phyloP scores from a whole-genome alignment of 92 coral and sea anemone genomes.

The Parazoanthus darwini region DNA sequence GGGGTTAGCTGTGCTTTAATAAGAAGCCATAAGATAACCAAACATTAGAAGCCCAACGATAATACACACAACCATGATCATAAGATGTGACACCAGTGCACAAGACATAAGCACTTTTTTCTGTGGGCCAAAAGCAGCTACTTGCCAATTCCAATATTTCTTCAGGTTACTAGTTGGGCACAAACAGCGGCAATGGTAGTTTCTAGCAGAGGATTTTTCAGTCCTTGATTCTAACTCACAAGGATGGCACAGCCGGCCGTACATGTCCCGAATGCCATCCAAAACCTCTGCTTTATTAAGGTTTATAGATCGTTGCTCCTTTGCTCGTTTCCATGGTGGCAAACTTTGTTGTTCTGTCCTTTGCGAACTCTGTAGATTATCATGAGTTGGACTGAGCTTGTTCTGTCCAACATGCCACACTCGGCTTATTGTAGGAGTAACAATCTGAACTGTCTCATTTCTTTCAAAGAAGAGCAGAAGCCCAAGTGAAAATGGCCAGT shows the following conservation, averaged over 20 bases:
- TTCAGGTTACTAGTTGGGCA: slow-evolving; percentile 77
- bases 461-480: slow-evolving; percentile 79
- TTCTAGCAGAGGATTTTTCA: slow-evolving; percentile 65
- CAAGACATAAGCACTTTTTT: slow-evolving; percentile 66
- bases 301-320: slow-evolving; percentile 70
- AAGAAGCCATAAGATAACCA: slow-evolving; percentile 72
- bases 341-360: slow-evolving; percentile 36
- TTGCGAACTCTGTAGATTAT: slow-evolving; percentile 25
- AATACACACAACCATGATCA: slow-evolving; percentile 76
- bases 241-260: slow-evolving; percentile 85
- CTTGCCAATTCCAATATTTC: slow-evolving; percentile 85
- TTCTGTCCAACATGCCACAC: slow-evolving; percentile 96
- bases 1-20: background rate
- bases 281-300: slow-evolving; percentile 70
- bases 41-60: slow-evolving; percentile 74
- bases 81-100: slow-evolving; percentile 78
- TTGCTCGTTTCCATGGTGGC: slow-evolving; percentile 88
- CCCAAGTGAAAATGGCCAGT: slow-evolving; percentile 90
- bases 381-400: slow-evolving; percentile 48
- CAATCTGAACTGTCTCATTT: slow-evolving; percentile 83
- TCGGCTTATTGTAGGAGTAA: slow-evolving; percentile 90
- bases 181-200: slow-evolving; percentile 68
- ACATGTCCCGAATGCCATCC: slow-evolving; percentile 82
- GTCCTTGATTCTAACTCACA: slow-evolving; percentile 78
- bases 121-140: slow-evolving; percentile 74